Conservation (phyloP, 2,888 invertebrate species). For the Resseliella maxima region DNA sequence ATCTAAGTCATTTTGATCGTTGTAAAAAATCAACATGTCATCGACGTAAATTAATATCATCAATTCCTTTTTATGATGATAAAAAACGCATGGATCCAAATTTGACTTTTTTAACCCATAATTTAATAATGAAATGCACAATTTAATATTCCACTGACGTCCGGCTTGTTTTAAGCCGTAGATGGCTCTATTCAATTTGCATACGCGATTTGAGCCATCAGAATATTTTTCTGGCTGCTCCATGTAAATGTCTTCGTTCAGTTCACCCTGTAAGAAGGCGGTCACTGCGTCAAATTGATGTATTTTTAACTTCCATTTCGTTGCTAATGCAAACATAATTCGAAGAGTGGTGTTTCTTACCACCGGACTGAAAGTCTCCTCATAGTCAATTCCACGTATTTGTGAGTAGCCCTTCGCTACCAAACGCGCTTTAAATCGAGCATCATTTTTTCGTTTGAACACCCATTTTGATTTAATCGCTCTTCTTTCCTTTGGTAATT, state of each 20-base stretch:
- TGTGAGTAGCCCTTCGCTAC: constrained; percentile 59
- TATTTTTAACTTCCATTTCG: constrained; percentile 59
- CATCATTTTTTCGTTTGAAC: neutral
- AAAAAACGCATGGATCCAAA: neutral
- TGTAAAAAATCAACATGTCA: constrained; percentile 1
- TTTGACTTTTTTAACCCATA: constrained; percentile 57
- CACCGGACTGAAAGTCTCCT: constrained; percentile 58
- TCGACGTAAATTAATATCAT: neutral
- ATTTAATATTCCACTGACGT: constrained; percentile 59
- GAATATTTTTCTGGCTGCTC: constrained; percentile 57
- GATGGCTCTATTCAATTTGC: constrained; percentile 51
- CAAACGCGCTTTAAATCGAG: constrained; percentile 59
- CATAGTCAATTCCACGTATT: constrained; percentile 58
- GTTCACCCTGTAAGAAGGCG: constrained; percentile 30
- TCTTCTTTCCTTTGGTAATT: constrained; percentile 59
- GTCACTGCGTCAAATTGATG: constrained; percentile 47
- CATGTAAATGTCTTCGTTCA: neutral
- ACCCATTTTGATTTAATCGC: constrained; percentile 56
- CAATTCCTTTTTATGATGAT: neutral
- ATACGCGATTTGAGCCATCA: constrained; percentile 59
- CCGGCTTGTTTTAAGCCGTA: constrained; percentile 59
- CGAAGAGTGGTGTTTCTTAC: constrained; percentile 59
- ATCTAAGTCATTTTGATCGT: neutral
- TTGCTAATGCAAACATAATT: constrained; percentile 58
- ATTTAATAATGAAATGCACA: constrained; percentile 58